Base-by-base conservation (phyloP, 2,888 invertebrate genomes). In the Papilio gigon region DNA sequence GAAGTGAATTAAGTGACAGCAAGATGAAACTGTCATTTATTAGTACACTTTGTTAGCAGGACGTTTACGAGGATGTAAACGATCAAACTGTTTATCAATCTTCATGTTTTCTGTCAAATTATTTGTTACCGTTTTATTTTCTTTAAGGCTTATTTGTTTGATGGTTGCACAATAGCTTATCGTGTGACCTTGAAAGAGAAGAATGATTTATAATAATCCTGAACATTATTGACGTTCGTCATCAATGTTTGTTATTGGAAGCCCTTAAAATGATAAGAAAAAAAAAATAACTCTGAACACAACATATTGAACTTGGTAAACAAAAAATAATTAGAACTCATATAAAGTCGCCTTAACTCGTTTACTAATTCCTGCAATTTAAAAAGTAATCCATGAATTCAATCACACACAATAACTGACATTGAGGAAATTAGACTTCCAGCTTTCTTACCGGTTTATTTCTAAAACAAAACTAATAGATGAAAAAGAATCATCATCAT, bases 1-100 rank as follows among this genome's bases (percentile, higher is more conserved):
- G 30, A 56, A 56, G 53, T 56, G 30, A 56, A 56, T 56, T 56
- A 56, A 30, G 30, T 56, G 30, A 17, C 17, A 42, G 17, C 17
- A 30, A 56, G 17, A 56, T 30, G 6, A 56, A 56, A 30, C 9
- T 9, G 17, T 56, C 17, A 30, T 56, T 56, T 56, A 30, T 56
- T 4, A 2, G 12, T 53, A 17, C 53, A 30, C 53, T 53, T 53
- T 53, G 27, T 53, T 25, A 11, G 47, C 5, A 4, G 1, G 17
- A 44, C 20, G 9, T 47, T 47, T 22, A 47, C 22, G 4, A 12
- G 3, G 3, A 0, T 44, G 22, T 47, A 22, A 12, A 22, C 4
- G 4, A 47, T 22, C 20, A 4, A 11, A 44, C 20, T 4, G 17
- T 22, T 17, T 47, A 4, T 9, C 20, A 47, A 47, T 0, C n/a